These are phyloP conservation scores for Eretmochelys imbricata DNA, from an alignment of 2,113 vertebrate species.

Conservation along the genomic window DNA sequence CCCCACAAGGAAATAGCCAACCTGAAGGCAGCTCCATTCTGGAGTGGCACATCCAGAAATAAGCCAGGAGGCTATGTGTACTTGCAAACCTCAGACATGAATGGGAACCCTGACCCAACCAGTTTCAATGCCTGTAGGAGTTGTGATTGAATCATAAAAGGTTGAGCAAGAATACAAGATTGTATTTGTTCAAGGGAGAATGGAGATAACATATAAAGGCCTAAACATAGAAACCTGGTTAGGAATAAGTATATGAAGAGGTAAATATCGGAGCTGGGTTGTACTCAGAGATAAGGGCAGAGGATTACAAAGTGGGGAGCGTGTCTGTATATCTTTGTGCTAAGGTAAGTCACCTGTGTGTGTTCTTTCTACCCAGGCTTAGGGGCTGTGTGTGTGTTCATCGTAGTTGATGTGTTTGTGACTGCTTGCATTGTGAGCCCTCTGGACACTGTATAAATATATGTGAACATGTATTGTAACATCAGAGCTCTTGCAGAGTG, in stretches of 20 bases:
- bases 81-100: not conserved
- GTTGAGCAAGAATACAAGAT: not conserved
- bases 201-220: not conserved
- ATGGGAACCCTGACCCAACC: not conserved
- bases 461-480: not conserved
- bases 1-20: not conserved
- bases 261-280: not conserved
- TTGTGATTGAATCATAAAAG: not conserved
- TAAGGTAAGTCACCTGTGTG: not conserved
- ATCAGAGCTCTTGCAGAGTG: not conserved
- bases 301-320: not conserved
- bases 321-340: not conserved
- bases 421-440: not conserved
- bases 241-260: not conserved
- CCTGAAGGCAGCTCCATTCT: not conserved
- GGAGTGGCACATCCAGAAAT: not conserved
- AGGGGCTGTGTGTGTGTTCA: not conserved
- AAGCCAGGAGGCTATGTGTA: not conserved
- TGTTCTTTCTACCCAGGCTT: not conserved
- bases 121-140: accelerated
- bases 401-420: not conserved
- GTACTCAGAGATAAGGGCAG: not conserved
- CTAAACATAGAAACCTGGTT: not conserved
- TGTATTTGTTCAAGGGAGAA: not conserved
- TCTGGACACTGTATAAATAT: not conserved